These are phyloP conservation scores for Gopherus evgoodei DNA, from an alignment of 2,113 vertebrate genomes.

Conservation along the genomic window DNA sequence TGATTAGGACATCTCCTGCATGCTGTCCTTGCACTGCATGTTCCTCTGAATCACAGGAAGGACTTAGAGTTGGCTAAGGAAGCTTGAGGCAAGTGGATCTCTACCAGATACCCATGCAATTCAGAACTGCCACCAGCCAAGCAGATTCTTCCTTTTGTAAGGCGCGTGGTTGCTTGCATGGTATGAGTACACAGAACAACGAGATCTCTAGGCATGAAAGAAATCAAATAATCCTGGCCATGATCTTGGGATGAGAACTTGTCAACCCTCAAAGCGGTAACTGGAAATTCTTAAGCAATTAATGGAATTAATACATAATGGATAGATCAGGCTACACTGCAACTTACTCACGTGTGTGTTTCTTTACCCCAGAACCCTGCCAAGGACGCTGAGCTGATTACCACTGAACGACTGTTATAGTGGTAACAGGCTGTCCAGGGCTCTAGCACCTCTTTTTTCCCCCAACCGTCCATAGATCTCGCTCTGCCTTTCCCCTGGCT, in stretches of 20 bases:
- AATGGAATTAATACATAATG: too few relatives aligned
- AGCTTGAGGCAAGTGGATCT: not conserved
- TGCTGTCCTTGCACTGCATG: not conserved
- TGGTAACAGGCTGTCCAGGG: not conserved
- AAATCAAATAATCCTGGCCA: not conserved
- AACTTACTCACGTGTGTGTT: not conserved
- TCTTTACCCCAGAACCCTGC: not conserved
- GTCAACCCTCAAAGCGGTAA: too few relatives aligned
- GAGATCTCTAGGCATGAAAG: not conserved
- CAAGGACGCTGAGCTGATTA: not conserved
- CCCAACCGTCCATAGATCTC: not conserved
- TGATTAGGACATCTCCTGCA: not conserved
- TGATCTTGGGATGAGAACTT: not conserved
- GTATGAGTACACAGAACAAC: not conserved
- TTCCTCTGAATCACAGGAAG: not conserved
- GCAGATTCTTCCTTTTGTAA: not conserved
- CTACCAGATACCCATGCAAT: not conserved
- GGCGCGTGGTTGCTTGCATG: not conserved
- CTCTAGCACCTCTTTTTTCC: too few relatives aligned
- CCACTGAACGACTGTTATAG: not conserved
- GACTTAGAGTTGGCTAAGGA: not conserved
- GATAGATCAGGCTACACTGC: too few relatives aligned
- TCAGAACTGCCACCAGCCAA: not conserved
- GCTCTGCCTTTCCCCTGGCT: not conserved
- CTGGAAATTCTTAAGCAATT: too few relatives aligned